phyloP scores from a whole-genome alignment of 2,888 invertebrate species.

The Catocala sponsa region DNA sequence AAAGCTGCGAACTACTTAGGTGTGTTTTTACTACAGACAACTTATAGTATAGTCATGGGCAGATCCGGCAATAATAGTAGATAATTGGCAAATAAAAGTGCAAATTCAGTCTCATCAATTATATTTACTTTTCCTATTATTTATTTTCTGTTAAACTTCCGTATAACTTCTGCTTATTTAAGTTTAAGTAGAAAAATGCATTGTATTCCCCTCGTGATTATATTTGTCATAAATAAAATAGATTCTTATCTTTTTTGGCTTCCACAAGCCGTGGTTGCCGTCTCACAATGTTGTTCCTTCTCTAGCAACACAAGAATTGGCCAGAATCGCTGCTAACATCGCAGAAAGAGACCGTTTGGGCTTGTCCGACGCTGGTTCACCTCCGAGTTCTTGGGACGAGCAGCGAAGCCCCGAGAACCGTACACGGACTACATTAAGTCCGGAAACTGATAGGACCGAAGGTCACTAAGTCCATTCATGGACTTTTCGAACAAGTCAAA shows the following conservation, averaged over 20 bases:
- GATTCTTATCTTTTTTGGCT: neutral
- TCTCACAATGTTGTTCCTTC: slow-evolving; percentile 12
- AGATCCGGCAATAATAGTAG: too few relatives aligned
- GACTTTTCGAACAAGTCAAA: slow-evolving; percentile 5
- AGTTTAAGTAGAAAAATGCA: too few relatives aligned
- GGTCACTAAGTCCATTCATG: slow-evolving; percentile 17
- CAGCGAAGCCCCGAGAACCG: slow-evolving; percentile 23
- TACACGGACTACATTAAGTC: slow-evolving; percentile 26
- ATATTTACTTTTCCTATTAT: too few relatives aligned
- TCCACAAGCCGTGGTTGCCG: neutral
- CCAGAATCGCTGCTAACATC: slow-evolving; percentile 20
- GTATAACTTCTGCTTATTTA: too few relatives aligned
- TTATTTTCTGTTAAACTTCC: too few relatives aligned
- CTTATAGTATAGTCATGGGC: too few relatives aligned
- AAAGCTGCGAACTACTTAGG: too few relatives aligned
- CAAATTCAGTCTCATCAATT: too few relatives aligned
- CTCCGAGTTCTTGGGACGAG: slow-evolving; percentile 39
- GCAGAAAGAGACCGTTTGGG: slow-evolving; percentile 19
- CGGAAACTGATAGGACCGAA: slow-evolving; percentile 18
- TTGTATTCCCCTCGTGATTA: neutral
- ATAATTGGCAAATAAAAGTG: too few relatives aligned
- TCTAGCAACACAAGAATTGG: slow-evolving; percentile 16
- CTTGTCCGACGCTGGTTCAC: slow-evolving; percentile 18
- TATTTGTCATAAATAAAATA: neutral
- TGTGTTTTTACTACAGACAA: too few relatives aligned